These are phyloP conservation scores for Bubo bubo DNA, from an alignment of 2,113 vertebrate genomes.

Conservation along the genomic window DNA sequence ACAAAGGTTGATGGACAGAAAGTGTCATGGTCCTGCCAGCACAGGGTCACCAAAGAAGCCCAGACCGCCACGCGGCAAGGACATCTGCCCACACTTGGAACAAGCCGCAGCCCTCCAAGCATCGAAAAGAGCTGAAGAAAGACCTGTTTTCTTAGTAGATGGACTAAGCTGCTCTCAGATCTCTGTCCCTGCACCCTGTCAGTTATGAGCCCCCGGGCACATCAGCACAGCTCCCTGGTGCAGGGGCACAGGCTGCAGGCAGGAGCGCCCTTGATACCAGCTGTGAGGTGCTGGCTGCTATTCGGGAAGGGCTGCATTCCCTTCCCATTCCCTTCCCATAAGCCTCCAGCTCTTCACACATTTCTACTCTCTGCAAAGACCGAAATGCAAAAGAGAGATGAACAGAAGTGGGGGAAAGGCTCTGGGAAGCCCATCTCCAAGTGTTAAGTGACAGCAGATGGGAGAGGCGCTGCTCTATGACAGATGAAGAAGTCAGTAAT, in stretches of 20 bases:
- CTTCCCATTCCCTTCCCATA: neutral
- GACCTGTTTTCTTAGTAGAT: neutral
- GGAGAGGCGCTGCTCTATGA: neutral
- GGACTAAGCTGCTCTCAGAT: neutral
- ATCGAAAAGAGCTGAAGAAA: neutral
- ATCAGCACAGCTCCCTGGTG: neutral
- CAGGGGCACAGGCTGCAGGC: neutral
- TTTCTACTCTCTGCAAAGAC: neutral
- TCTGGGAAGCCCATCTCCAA: neutral
- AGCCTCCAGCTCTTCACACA: neutral
- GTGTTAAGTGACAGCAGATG: conserved; percentile 36
- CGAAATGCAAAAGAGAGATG: neutral
- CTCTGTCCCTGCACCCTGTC: neutral
- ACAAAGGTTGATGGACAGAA: neutral
- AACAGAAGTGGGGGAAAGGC: neutral
- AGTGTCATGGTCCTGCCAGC: neutral
- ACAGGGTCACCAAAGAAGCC: neutral
- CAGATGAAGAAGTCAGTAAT: neutral
- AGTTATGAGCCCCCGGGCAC: neutral
- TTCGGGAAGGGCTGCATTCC: neutral
- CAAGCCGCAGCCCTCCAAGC: neutral
- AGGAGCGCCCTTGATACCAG: neutral
- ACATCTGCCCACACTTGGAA: neutral
- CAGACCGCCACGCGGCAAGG: neutral
- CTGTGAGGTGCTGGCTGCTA: neutral